Percentiles rank a stretch among this genome's conserved stretches.
Evolutionary conservation across 53 echinoderm and acorn worm species (phyloP).

Genomic region (Arbacia lixula): DNA sequence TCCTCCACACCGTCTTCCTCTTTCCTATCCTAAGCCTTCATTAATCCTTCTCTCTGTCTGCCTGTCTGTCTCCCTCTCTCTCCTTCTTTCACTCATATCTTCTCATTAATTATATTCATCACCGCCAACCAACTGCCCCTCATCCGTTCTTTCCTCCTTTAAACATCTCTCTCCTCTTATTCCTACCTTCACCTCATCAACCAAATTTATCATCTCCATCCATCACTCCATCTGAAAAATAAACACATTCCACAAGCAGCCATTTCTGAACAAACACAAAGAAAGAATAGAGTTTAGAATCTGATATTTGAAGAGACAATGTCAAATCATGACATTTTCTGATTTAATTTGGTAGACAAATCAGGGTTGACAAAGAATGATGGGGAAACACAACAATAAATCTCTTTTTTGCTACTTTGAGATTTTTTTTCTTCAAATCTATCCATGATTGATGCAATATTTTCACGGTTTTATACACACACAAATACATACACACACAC

Average conservation of each 20-base stretch:
- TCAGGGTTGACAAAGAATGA: conserved; percentile 19
- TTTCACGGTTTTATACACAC: conserved; percentile 53
- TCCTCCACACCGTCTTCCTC: not conserved
- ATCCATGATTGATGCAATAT: conserved; percentile 54
- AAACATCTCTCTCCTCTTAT: too few relatives aligned
- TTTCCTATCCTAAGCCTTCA: not conserved
- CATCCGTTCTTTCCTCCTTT: too few relatives aligned
- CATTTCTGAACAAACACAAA: too few relatives aligned
- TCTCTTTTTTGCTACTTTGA: not conserved
- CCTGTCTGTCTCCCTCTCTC: too few relatives aligned
- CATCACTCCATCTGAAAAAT: too few relatives aligned
- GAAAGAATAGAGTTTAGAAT: too few relatives aligned
- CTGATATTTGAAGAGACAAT: not conserved
- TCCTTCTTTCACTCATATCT: too few relatives aligned
- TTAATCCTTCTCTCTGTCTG: not conserved
- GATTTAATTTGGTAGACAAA: conserved; percentile 36
- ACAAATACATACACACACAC: conserved; percentile 36
- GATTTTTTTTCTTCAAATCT: conserved; percentile 23
- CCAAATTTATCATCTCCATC: too few relatives aligned
- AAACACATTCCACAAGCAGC: too few relatives aligned
- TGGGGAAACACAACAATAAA: conserved; percentile 21
- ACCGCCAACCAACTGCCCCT: too few relatives aligned
- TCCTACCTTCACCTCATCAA: too few relatives aligned
- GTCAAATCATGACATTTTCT: not conserved
- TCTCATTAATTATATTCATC: too few relatives aligned